Percentiles rank a stretch among this genome's conserved stretches.
These are phyloP conservation scores for Albula goreensis DNA, from an alignment of 2,113 vertebrate genomes.

Conservation along the genomic window DNA sequence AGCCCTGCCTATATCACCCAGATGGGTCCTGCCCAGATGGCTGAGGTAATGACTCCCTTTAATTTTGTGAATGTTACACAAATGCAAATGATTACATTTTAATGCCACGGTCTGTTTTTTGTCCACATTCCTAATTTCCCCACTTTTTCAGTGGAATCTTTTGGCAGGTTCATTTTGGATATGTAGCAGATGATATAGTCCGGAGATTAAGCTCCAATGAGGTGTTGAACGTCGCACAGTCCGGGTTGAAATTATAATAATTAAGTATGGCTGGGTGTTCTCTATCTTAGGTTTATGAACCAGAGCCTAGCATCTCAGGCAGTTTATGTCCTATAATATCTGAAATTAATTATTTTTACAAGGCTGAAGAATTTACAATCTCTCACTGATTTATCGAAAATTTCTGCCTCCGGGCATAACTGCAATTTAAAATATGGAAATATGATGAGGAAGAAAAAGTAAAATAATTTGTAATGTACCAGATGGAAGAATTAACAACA, in stretches of 20 bases:
- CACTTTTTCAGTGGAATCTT: background rate
- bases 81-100: background rate
- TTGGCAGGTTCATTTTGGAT: background rate
- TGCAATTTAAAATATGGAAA: background rate
- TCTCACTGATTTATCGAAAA: background rate
- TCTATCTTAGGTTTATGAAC: background rate
- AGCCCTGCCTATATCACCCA: background rate
- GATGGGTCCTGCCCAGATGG: background rate
- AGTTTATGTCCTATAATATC: slow-evolving; percentile 5
- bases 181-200: background rate
- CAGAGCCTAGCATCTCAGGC: background rate
- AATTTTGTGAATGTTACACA: background rate
- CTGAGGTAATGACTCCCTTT: background rate
- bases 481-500: background rate
- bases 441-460: background rate
- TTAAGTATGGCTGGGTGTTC: background rate
- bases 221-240: background rate
- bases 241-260: background rate
- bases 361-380: background rate
- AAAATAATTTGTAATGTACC: slow-evolving; percentile 1
- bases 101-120: background rate
- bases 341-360: slow-evolving; percentile 3
- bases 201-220: background rate
- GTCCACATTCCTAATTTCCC: background rate
- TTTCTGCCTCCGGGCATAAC: background rate